A percentile compares a stretch with the other conserved stretches of the same genome.
Conservation (phyloP, 1,140 invertebrate genomes). For the Euglossa dilemma region DNA sequence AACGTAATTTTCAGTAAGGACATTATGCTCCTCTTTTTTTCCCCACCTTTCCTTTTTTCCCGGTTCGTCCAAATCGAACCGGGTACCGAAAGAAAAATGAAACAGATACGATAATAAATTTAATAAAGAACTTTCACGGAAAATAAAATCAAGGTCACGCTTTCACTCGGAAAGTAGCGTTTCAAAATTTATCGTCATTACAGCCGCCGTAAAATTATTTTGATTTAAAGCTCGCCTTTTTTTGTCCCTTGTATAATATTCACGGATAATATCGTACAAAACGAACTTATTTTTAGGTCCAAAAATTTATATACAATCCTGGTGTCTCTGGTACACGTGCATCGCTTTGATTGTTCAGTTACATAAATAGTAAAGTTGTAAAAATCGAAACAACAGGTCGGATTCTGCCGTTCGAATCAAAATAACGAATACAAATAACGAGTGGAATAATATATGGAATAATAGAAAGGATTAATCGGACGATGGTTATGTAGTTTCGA, state of each 20-base stretch:
- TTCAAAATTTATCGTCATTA: not conserved
- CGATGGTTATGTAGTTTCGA: not conserved
- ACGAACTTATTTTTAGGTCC: no score
- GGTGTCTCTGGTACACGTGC: no score
- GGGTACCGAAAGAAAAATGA: no score
- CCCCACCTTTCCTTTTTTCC: not conserved
- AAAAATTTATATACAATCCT: no score
- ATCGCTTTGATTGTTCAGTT: no score
- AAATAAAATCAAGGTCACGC: not conserved
- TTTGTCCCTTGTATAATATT: not conserved
- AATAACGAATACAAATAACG: not conserved
- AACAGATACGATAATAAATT: not conserved
- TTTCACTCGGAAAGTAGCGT: not conserved
- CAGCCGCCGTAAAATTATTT: not conserved
- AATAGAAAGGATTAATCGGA: not conserved
- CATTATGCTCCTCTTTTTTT: not conserved
- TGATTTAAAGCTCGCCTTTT: not conserved
- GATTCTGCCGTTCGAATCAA: not conserved
- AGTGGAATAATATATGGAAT: not conserved
- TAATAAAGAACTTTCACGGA: constrained; percentile 8
- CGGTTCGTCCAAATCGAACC: not conserved
- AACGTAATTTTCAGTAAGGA: constrained; percentile 19
- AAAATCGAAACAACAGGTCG: not conserved
- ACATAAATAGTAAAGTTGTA: not conserved
- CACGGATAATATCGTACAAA: no score